Evolutionary conservation across 2,888 invertebrate species (phyloP).

Genomic region (Perithous albicinctus): DNA sequence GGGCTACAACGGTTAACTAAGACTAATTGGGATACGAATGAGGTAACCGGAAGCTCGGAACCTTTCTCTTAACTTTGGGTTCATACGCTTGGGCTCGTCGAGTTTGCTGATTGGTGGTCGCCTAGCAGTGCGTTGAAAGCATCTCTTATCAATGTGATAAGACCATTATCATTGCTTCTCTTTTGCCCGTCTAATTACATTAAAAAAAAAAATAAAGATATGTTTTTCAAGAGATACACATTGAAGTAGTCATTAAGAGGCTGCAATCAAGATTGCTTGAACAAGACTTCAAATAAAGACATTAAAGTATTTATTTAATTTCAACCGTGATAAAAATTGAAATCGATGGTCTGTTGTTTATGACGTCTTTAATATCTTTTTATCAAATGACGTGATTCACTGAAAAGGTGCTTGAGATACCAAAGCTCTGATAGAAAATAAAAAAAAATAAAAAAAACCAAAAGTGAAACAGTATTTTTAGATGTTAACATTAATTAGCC

Average conservation of each 20-base stretch:
- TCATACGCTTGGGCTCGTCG: neutral
- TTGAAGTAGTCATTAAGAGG: neutral
- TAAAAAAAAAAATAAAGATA: too few relatives aligned
- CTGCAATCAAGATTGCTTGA: neutral
- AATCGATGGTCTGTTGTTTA: neutral
- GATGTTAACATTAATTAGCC: too few relatives aligned
- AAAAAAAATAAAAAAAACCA: too few relatives aligned
- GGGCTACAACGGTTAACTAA: constrained; percentile 56
- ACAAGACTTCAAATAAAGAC: neutral
- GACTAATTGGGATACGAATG: constrained; percentile 58
- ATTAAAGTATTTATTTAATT: neutral
- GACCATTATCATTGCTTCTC: too few relatives aligned
- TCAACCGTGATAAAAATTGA: neutral
- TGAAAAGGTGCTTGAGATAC: too few relatives aligned
- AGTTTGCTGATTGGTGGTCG: constrained; percentile 9
- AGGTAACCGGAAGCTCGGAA: constrained; percentile 32
- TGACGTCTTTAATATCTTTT: neutral
- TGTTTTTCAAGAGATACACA: neutral
- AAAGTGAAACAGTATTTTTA: too few relatives aligned
- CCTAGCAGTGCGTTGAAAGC: neutral
- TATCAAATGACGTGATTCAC: neutral
- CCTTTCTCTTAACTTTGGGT: constrained; percentile 28
- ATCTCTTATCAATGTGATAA: constrained; percentile 6
- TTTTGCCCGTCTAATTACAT: too few relatives aligned
- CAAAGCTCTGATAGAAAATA: too few relatives aligned